A percentile compares a stretch with the other conserved stretches of the same genome.
phyloP scores from a whole-genome alignment of 2,888 invertebrate species.

The Leptinotarsa haldemani region DNA sequence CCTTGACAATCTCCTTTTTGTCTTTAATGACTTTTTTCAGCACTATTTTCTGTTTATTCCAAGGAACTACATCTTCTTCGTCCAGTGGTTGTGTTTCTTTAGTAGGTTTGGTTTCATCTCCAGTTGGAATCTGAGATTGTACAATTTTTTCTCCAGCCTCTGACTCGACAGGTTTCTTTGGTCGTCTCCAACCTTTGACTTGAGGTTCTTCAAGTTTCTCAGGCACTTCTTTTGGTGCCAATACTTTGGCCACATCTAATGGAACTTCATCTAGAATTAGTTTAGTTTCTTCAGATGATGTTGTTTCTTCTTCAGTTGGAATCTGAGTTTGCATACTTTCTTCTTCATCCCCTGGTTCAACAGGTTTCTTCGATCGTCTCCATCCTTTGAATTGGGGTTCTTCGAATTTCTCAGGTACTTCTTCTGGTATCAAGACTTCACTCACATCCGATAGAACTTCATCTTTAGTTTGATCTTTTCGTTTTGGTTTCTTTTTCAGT shows the following conservation, averaged over 20 bases:
- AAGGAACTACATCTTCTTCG: slow-evolving; percentile 65
- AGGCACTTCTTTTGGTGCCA: no score
- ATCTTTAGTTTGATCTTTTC: neutral
- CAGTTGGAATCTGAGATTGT: neutral
- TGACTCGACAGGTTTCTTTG: no score
- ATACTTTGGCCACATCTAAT: no score
- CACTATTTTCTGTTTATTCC: slow-evolving; percentile 74
- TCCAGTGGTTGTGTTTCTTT: slow-evolving; percentile 28
- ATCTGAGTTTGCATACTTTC: neutral
- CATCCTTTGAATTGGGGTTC: slow-evolving; percentile 60
- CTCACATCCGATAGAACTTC: neutral
- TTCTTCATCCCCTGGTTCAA: slow-evolving; percentile 14
- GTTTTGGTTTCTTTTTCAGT: neutral
- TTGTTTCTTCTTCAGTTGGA: no score
- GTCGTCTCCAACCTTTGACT: no score
- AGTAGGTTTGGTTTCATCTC: neutral
- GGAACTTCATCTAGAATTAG: no score
- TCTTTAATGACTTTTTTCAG: slow-evolving; percentile 65
- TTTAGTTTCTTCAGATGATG: no score
- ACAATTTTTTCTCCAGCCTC: slow-evolving; percentile 3
- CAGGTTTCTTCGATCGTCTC: slow-evolving; percentile 37
- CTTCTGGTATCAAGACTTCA: neutral
- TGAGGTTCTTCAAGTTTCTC: no score
- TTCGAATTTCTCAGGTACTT: slow-evolving; percentile 54
- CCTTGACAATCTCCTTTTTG: slow-evolving; percentile 61